phyloP scores from a whole-genome alignment of 1,140 invertebrate genomes.

The Papilio polytes region DNA sequence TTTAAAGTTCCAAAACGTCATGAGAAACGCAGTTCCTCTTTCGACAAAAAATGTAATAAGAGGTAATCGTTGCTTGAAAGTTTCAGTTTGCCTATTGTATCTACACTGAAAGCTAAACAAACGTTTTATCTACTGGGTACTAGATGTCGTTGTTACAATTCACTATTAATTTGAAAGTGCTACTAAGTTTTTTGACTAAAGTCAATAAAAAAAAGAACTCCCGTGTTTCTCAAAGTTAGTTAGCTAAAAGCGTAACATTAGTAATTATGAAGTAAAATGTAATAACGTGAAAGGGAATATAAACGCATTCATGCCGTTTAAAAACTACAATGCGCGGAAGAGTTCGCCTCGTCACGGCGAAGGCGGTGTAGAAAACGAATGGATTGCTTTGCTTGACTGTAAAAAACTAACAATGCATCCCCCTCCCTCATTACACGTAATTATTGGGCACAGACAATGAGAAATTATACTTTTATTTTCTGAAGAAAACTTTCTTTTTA shows the following conservation, averaged over 20 bases:
- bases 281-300: constrained; percentile 27
- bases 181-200: too few species aligned
- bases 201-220: too few species aligned
- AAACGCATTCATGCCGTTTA: constrained; percentile 16
- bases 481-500: constrained; percentile 58
- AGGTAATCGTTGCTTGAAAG: not conserved
- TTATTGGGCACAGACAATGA: constrained; percentile 46
- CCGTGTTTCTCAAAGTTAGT: not conserved
- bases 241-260: not conserved
- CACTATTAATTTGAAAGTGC: not conserved
- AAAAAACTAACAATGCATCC: constrained; percentile 57
- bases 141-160: constrained; percentile 19
- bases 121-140: not conserved
- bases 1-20: not conserved
- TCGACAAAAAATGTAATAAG: too few species aligned
- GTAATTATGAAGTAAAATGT: constrained; percentile 22
- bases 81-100: not conserved
- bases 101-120: not conserved
- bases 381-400: constrained; percentile 37
- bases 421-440: constrained; percentile 52
- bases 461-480: constrained; percentile 56
- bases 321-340: constrained; percentile 57
- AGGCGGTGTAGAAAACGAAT: constrained; percentile 41
- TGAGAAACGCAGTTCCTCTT: not conserved
- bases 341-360: constrained; percentile 11